Percentiles rank a stretch among this genome's conserved stretches.
Evolutionary conservation across 2,888 invertebrate genomes (phyloP).

Genomic region (Oscheius sp.): DNA sequence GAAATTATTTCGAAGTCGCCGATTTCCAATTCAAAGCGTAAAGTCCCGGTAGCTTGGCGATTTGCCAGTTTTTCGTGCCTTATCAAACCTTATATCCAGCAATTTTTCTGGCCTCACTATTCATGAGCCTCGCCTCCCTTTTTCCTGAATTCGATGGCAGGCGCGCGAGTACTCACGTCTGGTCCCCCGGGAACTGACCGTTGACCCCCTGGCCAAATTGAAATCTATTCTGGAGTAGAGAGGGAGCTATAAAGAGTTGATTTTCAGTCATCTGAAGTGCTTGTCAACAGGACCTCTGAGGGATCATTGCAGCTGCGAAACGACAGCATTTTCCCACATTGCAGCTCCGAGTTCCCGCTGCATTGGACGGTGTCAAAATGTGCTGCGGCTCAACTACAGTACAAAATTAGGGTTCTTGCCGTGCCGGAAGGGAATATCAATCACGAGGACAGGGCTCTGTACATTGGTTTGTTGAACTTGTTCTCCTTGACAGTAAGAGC

Average conservation of each 20-base stretch:
- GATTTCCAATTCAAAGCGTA: too few species aligned
- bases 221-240: constrained; percentile 18
- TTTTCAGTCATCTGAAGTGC: constrained; percentile 29
- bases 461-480: constrained; percentile 44
- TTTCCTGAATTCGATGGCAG: constrained; percentile 28
- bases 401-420: constrained; percentile 62
- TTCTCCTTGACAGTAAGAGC: too few species aligned
- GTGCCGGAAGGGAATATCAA: constrained; percentile 56
- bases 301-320: constrained; percentile 47
- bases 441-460: constrained; percentile 52
- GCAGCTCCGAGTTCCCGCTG: constrained; percentile 56
- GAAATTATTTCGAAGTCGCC: too few species aligned
- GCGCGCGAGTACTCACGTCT: constrained; percentile 13
- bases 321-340: constrained; percentile 66
- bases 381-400: constrained; percentile 48
- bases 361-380: constrained; percentile 60
- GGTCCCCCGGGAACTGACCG: constrained; percentile 30
- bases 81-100: background rate
- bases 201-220: constrained; percentile 29
- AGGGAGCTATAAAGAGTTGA: background rate
- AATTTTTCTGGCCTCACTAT: constrained; percentile 7
- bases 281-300: constrained; percentile 49
- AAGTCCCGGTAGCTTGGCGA: too few species aligned
- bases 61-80: too few species aligned
- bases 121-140: constrained; percentile 1